Conservation (phyloP, 2,797 vertebrate species). For the Pseudotriccus pelzelni region DNA sequence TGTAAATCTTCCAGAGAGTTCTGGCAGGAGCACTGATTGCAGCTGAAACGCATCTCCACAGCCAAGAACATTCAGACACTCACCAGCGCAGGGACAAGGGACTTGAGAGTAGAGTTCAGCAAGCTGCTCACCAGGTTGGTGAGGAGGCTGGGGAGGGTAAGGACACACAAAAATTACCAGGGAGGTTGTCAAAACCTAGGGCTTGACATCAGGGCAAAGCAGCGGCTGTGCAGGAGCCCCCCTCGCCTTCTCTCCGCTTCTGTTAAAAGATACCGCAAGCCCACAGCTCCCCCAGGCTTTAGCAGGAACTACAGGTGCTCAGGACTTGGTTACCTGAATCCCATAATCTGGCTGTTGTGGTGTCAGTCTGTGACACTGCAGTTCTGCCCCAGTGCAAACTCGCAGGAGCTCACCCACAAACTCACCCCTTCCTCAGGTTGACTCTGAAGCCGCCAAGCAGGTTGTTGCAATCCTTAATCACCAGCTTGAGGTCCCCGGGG, state of each 20-base stretch:
- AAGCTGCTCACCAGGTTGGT: neutral
- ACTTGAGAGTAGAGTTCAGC: conserved; percentile 26
- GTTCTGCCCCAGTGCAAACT: neutral
- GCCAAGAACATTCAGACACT: neutral
- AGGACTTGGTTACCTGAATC: neutral
- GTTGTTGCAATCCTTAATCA: conserved; percentile 28
- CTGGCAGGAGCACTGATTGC: neutral
- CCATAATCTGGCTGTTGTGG: neutral
- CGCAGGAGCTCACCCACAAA: neutral
- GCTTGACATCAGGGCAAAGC: neutral
- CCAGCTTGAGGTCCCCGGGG: neutral
- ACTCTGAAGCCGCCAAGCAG: neutral
- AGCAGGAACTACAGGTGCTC: neutral
- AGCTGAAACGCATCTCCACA: neutral
- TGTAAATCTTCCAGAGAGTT: neutral
- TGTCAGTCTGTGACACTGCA: neutral
- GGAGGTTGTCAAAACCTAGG: neutral
- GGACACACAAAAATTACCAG: neutral
- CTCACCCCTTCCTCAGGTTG: conserved; percentile 1
- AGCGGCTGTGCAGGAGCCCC: neutral
- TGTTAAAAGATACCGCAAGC: neutral
- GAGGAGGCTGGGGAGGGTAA: conserved; percentile 29
- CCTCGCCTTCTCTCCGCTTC: neutral
- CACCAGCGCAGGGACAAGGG: conserved; percentile 43
- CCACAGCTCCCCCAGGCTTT: conserved; percentile 10